Conservation (phyloP, 2,888 invertebrate species). For the Lumbricus terrestris region DNA sequence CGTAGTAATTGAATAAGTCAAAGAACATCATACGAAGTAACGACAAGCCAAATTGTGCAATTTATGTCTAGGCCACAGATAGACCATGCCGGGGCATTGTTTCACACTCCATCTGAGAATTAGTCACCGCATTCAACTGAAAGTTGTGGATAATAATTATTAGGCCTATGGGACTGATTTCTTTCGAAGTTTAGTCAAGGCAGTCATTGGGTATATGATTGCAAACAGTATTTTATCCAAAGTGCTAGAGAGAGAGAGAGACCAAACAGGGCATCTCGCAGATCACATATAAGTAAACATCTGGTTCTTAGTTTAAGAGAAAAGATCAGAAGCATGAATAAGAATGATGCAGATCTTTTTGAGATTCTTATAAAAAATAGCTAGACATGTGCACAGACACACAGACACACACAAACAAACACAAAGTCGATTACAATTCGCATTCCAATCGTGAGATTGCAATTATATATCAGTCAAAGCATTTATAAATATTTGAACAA, state of each 20-base stretch:
- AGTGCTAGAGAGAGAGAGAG: background rate
- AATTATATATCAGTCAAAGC: too few relatives aligned
- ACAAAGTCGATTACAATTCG: too few relatives aligned
- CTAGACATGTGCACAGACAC: background rate
- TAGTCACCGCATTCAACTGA: background rate
- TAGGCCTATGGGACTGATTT: background rate
- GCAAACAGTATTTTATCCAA: background rate
- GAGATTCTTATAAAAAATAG: background rate
- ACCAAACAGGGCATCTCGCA: background rate
- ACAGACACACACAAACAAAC: background rate
- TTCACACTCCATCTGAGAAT: too few relatives aligned
- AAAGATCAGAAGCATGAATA: background rate
- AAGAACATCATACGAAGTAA: background rate
- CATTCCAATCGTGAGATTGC: too few relatives aligned
- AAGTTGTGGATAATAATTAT: background rate
- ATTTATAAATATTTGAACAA: background rate
- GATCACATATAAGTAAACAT: background rate
- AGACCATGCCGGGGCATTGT: background rate
- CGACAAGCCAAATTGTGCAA: background rate
- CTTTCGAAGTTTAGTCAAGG: background rate
- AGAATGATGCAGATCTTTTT: background rate
- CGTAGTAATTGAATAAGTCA: background rate
- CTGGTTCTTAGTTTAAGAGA: background rate
- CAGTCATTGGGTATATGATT: background rate
- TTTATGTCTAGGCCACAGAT: background rate